Percentiles rank a stretch among this genome's conserved stretches.
Conservation (phyloP, 2,113 vertebrate genomes). For the Trinectes maculatus region DNA sequence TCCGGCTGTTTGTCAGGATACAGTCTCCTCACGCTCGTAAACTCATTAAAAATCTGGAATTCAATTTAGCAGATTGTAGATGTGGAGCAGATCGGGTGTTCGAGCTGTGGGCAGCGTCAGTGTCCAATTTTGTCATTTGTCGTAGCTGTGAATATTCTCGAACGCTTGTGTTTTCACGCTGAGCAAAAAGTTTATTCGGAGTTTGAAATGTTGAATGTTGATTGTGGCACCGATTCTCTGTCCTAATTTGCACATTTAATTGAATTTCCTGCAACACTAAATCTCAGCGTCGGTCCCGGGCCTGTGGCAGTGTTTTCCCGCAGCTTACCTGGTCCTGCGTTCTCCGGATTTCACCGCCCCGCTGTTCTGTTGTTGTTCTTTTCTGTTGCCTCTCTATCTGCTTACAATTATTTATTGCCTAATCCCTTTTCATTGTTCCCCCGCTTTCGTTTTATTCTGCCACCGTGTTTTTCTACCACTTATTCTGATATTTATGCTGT, state of each 20-base stretch:
- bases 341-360: conserved; percentile 29
- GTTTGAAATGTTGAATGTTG: conserved; percentile 17
- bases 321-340: conserved; percentile 20
- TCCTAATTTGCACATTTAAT: conserved; percentile 38
- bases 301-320: conserved; percentile 22
- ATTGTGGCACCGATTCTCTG: conserved; percentile 3
- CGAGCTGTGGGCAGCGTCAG: background rate
- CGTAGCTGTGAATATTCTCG: background rate
- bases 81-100: conserved; percentile 3
- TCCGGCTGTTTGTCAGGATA: background rate
- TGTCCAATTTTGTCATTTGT: background rate
- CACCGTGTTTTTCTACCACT: conserved; percentile 13
- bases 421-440: conserved; percentile 44
- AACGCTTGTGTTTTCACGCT: background rate
- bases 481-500: conserved; percentile 45
- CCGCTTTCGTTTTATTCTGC: conserved; percentile 21
- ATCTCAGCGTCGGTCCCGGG: conserved; percentile 19
- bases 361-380: conserved; percentile 27
- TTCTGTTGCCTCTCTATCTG: conserved; percentile 3
- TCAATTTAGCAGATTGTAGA: conserved; percentile 9
- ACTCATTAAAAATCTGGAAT: conserved; percentile 7
- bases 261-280: conserved; percentile 16
- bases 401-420: conserved; percentile 43
- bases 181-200: background rate
- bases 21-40: conserved; percentile 4